Evolutionary conservation across 2,113 vertebrate genomes (phyloP).

Genomic region (Gasterosteus nipponicus): DNA sequence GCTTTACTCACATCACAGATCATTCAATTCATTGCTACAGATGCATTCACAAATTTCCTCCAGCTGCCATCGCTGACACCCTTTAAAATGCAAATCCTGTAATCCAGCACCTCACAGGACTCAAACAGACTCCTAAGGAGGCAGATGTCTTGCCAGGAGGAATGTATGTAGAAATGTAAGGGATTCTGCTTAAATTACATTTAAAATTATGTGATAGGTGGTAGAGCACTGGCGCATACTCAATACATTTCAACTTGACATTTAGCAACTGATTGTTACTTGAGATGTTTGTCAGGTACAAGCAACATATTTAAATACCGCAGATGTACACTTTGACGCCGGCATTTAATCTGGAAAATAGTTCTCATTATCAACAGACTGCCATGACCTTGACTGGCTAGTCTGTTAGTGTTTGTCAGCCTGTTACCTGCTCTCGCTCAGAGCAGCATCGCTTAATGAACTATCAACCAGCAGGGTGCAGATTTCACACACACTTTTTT

Average conservation of each 20-base stretch:
- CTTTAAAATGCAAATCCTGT: conserved; percentile 71
- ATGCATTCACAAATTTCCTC: conserved; percentile 39
- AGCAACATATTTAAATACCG: neutral
- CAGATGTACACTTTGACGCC: neutral
- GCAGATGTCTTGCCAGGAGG: conserved; percentile 10
- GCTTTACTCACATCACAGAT: conserved; percentile 46
- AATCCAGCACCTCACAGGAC: conserved; percentile 53
- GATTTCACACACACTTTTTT: neutral
- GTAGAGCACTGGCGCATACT: neutral
- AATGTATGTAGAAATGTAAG: conserved; percentile 28
- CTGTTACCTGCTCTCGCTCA: neutral
- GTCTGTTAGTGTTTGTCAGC: neutral
- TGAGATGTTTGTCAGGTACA: neutral
- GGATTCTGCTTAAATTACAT: conserved; percentile 19
- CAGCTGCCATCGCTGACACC: conserved; percentile 51
- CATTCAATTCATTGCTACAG: conserved; percentile 51
- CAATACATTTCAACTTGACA: neutral
- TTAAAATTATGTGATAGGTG: neutral
- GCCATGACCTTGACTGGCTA: neutral
- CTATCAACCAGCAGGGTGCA: neutral
- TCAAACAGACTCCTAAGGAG: conserved; percentile 51
- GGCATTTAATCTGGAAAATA: neutral
- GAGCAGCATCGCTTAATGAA: neutral
- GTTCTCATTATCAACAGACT: neutral
- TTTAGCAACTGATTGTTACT: neutral